Evolutionary conservation across 2,888 invertebrate genomes (phyloP), one percentile per base, ranked within the genome.

Genomic region (Margaritifera margaritifera): DNA sequence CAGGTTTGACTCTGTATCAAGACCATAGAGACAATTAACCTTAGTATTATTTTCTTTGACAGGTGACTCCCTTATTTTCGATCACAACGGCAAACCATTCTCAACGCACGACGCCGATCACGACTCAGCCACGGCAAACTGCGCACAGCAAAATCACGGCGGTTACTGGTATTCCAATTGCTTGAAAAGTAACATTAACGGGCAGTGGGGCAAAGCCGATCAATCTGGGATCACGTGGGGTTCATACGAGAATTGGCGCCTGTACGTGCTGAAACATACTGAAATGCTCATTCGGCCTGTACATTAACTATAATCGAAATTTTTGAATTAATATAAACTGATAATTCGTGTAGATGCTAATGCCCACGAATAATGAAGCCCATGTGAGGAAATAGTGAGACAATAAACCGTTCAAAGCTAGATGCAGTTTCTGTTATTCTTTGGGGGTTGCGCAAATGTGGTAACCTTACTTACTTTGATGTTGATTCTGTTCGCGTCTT

Each of bases 161-260:
- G 80, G 80, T 4, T 78, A 75, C 61, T 80, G 80, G 78, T 78
- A 77, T 69, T 76, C 74, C 25, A 71, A 70, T 60, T 80, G 80
- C 67, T 78, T 78, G 56, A 80, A 80, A 65, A 78, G 78, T 31
- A 80, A 80, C 63, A 62, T 80, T 19, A 80, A 80, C 62, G 80
- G 78, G 5, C 71, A 70, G 51, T 80, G 77, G 74, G 78, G 80
- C 31, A 72, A 74, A 19, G 62, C 78, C 4, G 80, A 71, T n/a
- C 72, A 71, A 50, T 68, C 71, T n/a, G 80, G 80, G 24, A 80
- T 80, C 50, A 61, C 77, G n/a, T 80, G 78, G 78, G 80, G 78
- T 25, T 77, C 78, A 18, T 80, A 68, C 59, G 75, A 78, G 60
- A 75, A 75, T 61, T 80, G 78, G 80, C 56, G 68, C 25, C 62